A percentile compares a stretch with the other conserved stretches of the same genome.
phyloP scores from a whole-genome alignment of 1,140 invertebrate genomes.

The Cydia strobilella region DNA sequence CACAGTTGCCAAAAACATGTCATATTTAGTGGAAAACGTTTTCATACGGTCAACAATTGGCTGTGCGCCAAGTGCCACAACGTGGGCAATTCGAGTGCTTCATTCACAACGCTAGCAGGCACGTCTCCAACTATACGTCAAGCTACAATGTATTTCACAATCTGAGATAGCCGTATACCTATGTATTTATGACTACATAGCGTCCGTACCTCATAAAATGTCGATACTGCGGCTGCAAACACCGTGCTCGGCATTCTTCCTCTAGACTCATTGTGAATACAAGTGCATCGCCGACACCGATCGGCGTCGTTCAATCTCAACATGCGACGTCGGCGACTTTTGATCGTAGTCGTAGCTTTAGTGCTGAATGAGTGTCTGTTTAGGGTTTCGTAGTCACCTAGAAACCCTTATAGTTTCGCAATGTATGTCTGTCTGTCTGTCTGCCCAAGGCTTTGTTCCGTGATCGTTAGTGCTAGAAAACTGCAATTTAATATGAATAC shows the following conservation, averaged over 20 bases:
- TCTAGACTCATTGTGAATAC: slow-evolving; percentile 17
- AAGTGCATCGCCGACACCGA: slow-evolving; percentile 23
- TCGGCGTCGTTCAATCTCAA: slow-evolving; percentile 7
- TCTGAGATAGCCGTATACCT: not conserved
- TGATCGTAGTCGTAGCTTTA: not conserved
- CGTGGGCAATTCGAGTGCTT: slow-evolving; percentile 15
- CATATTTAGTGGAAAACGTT: slow-evolving; percentile 1
- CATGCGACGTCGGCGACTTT: slow-evolving; percentile 3
- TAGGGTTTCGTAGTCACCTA: too few species aligned
- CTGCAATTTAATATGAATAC: too few species aligned
- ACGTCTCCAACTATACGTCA: slow-evolving; percentile 13
- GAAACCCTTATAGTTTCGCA: too few species aligned
- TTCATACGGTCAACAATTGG: slow-evolving; percentile 12
- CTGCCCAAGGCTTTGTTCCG: too few species aligned
- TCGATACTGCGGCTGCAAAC: slow-evolving; percentile 3
- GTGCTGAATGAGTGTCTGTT: not conserved
- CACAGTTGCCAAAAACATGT: not conserved
- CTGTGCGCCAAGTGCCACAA: not conserved
- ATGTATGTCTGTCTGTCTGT: too few species aligned
- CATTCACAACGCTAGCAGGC: slow-evolving; percentile 8
- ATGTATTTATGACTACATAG: not conserved
- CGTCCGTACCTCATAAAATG: not conserved
- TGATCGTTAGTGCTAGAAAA: too few species aligned
- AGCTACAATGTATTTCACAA: slow-evolving; percentile 16
- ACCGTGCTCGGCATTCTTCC: slow-evolving; percentile 2